Evolutionary conservation across 2,797 vertebrate species (phyloP).

Genomic region (Arctocebus calabarensis): DNA sequence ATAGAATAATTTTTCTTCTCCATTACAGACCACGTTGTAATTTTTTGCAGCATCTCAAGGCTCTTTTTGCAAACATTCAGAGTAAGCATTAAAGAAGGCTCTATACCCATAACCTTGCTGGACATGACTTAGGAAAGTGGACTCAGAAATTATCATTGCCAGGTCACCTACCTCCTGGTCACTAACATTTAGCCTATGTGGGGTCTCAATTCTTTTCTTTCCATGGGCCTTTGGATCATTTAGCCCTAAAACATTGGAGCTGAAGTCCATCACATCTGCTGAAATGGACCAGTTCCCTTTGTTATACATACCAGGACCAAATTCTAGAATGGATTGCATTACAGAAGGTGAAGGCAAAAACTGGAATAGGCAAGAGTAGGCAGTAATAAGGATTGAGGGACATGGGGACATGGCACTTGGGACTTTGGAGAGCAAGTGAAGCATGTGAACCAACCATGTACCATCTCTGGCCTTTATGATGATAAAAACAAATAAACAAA

Average conservation of each 20-base stretch:
- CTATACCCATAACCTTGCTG: neutral
- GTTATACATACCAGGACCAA: neutral
- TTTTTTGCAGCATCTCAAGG: neutral
- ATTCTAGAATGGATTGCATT: neutral
- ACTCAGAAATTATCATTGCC: neutral
- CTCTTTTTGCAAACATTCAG: neutral
- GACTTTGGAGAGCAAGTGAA: neutral
- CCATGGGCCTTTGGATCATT: neutral
- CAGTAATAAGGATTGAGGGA: neutral
- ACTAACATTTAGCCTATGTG: neutral
- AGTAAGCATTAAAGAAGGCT: neutral
- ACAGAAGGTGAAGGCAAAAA: neutral
- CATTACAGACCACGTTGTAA: neutral
- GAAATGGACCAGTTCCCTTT: neutral
- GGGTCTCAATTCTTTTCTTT: neutral
- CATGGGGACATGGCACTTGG: neutral
- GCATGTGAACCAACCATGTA: neutral
- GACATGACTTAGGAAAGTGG: neutral
- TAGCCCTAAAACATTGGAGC: neutral
- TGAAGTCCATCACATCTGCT: neutral
- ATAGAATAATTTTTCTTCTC: constrained; percentile 41
- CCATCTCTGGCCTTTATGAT: neutral
- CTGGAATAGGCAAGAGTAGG: neutral
- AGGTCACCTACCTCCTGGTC: neutral
- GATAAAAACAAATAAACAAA: neutral